Percentiles rank a stretch among this genome's conserved stretches.
Conservation (phyloP, 2,797 vertebrate species). For the Tolypeutes matacus region DNA sequence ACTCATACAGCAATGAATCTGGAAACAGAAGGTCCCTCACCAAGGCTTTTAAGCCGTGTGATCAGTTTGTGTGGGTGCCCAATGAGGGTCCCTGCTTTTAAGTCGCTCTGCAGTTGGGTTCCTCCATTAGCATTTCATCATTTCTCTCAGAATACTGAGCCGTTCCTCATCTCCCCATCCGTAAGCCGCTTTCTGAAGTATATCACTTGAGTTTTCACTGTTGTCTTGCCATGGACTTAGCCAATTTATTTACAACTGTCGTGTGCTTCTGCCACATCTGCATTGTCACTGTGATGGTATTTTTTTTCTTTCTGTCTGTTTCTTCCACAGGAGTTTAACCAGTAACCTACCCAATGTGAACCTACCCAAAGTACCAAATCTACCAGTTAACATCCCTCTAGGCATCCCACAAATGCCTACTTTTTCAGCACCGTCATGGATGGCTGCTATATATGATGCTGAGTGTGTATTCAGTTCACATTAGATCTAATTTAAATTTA, state of each 20-base stretch:
- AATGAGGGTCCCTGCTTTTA: slow-evolving; percentile 61
- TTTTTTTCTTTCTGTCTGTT: slow-evolving; percentile 99
- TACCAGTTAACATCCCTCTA: slow-evolving; percentile 99
- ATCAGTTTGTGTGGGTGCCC: slow-evolving; percentile 81
- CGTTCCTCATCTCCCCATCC: slow-evolving; percentile 81
- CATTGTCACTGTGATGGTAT: slow-evolving; percentile 98
- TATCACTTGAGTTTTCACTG: slow-evolving; percentile 87
- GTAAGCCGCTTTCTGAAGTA: slow-evolving; percentile 87
- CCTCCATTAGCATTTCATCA: slow-evolving; percentile 64
- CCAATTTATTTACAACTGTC: slow-evolving; percentile 93
- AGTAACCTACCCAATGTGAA: slow-evolving; percentile 99
- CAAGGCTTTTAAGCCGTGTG: slow-evolving; percentile 83
- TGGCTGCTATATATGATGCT: slow-evolving; percentile 95
- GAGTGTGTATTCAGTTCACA: slow-evolving; percentile 99
- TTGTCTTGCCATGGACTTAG: slow-evolving; percentile 88
- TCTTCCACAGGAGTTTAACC: slow-evolving; percentile 97
- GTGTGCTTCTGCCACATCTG: slow-evolving; percentile 96
- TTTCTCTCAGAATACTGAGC: slow-evolving; percentile 77
- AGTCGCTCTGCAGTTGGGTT: slow-evolving; percentile 51
- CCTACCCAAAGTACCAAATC: slow-evolving; percentile 99
- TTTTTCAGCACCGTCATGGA: slow-evolving; percentile 97
- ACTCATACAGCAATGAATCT: slow-evolving; percentile 19
- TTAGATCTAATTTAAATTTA: slow-evolving; percentile 94
- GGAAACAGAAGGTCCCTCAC: slow-evolving; percentile 84
- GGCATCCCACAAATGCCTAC: slow-evolving; percentile 99